These are phyloP conservation scores for Ciconia nigra DNA, from an alignment of 2,797 vertebrate species.

Conservation along the genomic window DNA sequence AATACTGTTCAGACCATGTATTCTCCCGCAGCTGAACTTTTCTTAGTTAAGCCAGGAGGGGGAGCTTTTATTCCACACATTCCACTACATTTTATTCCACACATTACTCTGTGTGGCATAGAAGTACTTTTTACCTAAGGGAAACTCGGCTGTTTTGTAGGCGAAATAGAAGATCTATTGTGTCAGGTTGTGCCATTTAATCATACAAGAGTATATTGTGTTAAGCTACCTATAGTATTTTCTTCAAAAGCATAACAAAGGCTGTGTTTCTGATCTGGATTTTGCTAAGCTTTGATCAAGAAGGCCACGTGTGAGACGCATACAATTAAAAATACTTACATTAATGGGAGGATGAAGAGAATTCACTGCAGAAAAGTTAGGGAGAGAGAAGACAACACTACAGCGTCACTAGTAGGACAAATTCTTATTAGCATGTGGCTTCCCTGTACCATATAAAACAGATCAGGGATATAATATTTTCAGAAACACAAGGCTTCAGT, in stretches of 20 bases:
- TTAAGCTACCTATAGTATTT: neutral
- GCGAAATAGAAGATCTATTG: neutral
- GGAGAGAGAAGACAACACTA: neutral
- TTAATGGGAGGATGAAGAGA: neutral
- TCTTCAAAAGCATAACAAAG: neutral
- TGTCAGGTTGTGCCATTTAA: neutral
- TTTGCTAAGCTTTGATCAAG: neutral
- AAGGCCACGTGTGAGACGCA: accelerated
- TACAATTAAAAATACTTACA: neutral
- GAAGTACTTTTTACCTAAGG: neutral
- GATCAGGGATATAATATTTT: neutral
- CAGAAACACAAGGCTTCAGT: neutral
- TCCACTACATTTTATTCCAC: slow-evolving; percentile 4
- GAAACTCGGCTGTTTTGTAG: neutral
- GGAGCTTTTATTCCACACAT: slow-evolving; percentile 42
- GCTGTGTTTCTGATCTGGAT: neutral
- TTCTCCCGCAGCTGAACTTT: neutral
- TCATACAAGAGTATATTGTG: neutral
- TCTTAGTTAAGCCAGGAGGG: slow-evolving; percentile 12
- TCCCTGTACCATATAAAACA: neutral
- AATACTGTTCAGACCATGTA: accelerated
- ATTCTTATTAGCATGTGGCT: neutral
- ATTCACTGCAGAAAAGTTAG: neutral
- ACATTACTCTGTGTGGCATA: neutral
- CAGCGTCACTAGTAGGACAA: neutral